Conservation (phyloP, 1,140 invertebrate genomes). For the Chionoecetes opilio region DNA sequence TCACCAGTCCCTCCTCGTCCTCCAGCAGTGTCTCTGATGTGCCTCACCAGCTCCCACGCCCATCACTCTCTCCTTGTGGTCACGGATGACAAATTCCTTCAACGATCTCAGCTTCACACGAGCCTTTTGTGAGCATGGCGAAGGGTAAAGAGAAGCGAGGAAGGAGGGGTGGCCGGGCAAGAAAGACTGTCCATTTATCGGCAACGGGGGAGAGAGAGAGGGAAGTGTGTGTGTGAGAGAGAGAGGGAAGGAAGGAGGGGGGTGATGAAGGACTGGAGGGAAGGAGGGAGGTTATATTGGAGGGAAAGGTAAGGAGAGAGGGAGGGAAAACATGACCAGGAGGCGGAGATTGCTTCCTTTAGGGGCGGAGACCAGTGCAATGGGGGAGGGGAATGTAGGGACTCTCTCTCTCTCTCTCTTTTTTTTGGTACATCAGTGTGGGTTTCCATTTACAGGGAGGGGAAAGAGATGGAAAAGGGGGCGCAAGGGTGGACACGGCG, state of each 20-base stretch:
- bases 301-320: not conserved
- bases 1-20: not conserved
- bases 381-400: not conserved
- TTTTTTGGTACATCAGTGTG: too few species aligned
- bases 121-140: constrained; percentile 16
- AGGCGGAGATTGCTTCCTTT: constrained; percentile 3
- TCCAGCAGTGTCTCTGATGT: not conserved
- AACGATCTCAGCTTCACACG: not conserved
- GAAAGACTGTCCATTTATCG: too few species aligned
- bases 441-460: constrained; percentile 6
- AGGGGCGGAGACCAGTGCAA: constrained; percentile 2
- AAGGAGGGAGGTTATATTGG: too few species aligned
- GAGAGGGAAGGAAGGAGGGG: too few species aligned
- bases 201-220: too few species aligned
- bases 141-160: not conserved
- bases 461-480: not conserved
- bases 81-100: constrained; percentile 19
- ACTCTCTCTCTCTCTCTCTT: not conserved
- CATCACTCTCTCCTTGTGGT: constrained; percentile 27
- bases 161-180: not conserved
- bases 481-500: not conserved
- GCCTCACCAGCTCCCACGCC: not conserved
- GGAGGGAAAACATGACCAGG: not conserved
- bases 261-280: too few species aligned
- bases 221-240: too few species aligned